Conservation (phyloP, 2,113 vertebrate genomes). For the Grammatotria lemairii region DNA sequence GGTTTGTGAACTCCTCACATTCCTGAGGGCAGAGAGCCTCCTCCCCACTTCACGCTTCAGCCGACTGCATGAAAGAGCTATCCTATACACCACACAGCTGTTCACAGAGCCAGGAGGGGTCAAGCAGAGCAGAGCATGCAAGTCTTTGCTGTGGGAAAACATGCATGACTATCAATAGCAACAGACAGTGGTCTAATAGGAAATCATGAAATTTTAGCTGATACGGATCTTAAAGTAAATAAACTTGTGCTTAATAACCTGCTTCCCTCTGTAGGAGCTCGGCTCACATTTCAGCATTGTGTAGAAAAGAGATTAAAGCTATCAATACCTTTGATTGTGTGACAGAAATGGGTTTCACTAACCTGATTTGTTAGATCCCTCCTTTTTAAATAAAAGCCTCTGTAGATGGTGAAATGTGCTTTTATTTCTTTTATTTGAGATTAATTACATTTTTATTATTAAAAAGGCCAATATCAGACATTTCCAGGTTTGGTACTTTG, state of each 20-base stretch:
- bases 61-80: constrained; percentile 32
- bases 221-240: not conserved
- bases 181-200: not conserved
- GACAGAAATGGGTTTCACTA: not conserved
- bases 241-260: not conserved
- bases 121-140: not conserved
- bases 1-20: constrained; percentile 19
- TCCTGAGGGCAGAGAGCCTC: constrained; percentile 30
- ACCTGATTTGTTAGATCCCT: not conserved
- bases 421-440: not conserved
- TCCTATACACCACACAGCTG: constrained; percentile 22
- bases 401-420: not conserved
- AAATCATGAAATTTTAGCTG: not conserved
- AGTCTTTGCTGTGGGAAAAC: constrained; percentile 7
- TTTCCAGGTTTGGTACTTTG: not conserved
- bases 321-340: not conserved
- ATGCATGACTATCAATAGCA: not conserved
- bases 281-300: not conserved
- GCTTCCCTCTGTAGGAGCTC: not conserved
- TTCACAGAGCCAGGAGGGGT: not conserved
- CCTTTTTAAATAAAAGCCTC: not conserved
- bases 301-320: not conserved
- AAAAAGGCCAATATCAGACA: not conserved
- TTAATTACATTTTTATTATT: not conserved
- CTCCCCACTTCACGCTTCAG: constrained; percentile 39